Evolutionary conservation across 2,797 vertebrate species (phyloP).

Genomic region (Malacoraja senta): DNA sequence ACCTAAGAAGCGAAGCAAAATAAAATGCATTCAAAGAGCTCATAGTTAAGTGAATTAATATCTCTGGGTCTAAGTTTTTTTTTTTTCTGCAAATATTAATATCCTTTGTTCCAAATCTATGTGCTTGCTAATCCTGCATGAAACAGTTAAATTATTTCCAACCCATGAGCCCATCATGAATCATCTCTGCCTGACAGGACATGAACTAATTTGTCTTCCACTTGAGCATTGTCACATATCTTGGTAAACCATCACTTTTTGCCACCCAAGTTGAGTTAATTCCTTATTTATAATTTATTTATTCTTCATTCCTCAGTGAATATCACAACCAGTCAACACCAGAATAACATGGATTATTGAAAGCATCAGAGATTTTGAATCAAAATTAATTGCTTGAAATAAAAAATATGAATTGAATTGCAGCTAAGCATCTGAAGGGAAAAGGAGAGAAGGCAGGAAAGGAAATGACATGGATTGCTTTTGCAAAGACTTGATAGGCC

Average conservation of each 20-base stretch:
- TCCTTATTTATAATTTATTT: constrained; percentile 25
- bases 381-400: neutral
- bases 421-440: too few species aligned
- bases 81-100: neutral
- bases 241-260: constrained; percentile 1
- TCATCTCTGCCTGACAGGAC: neutral
- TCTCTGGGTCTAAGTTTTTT: neutral
- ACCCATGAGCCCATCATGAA: neutral
- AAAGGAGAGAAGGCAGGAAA: too few species aligned
- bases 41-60: neutral
- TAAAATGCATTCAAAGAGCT: neutral
- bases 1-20: neutral
- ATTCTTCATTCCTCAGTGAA: neutral
- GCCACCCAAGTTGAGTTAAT: constrained; percentile 30
- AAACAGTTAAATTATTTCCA: constrained; percentile 3
- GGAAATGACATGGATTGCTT: too few species aligned
- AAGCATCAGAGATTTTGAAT: neutral
- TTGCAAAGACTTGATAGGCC: neutral
- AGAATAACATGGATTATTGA: neutral
- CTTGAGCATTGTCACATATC: neutral
- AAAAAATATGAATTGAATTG: neutral
- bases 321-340: neutral
- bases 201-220: neutral
- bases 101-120: neutral
- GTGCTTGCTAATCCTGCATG: neutral